Evolutionary conservation across 2,113 vertebrate species (phyloP).

Genomic region (Podocnemis expansa): DNA sequence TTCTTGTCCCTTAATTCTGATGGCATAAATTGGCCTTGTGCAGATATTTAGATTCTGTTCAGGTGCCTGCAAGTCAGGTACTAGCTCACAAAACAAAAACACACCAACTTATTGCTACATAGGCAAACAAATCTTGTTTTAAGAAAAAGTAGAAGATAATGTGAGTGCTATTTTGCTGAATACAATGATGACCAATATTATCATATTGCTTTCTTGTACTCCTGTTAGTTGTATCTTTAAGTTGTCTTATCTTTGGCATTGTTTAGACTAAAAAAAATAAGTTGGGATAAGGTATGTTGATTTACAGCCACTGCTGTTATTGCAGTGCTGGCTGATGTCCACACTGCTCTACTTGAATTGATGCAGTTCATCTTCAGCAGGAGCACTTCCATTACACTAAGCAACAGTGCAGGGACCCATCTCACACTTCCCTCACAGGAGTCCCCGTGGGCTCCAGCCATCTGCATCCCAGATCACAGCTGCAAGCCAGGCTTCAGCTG

Average conservation of each 20-base stretch:
- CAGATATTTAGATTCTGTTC: slow-evolving; percentile 2
- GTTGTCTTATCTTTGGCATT: not conserved
- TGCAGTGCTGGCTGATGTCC: no score
- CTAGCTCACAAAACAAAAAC: not conserved
- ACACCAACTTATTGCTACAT: not conserved
- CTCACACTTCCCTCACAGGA: no score
- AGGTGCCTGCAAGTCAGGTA: slow-evolving; percentile 19
- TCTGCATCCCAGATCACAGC: no score
- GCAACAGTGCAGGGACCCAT: no score
- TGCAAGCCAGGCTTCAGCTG: no score
- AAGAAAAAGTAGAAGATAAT: not conserved
- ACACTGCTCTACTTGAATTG: no score
- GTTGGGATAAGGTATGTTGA: no score
- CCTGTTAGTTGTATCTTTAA: not conserved
- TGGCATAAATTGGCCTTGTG: slow-evolving; percentile 13
- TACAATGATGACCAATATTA: not conserved
- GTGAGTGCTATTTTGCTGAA: not conserved
- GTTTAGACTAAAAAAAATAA: no score
- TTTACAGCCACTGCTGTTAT: no score
- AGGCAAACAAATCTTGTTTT: not conserved
- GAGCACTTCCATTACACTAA: no score
- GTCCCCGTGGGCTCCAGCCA: no score
- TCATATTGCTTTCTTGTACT: not conserved
- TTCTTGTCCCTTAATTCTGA: not conserved
- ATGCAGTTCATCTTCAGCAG: no score